These are phyloP conservation scores for Python bivittatus DNA, from an alignment of 2,113 vertebrate genomes.

Conservation along the genomic window DNA sequence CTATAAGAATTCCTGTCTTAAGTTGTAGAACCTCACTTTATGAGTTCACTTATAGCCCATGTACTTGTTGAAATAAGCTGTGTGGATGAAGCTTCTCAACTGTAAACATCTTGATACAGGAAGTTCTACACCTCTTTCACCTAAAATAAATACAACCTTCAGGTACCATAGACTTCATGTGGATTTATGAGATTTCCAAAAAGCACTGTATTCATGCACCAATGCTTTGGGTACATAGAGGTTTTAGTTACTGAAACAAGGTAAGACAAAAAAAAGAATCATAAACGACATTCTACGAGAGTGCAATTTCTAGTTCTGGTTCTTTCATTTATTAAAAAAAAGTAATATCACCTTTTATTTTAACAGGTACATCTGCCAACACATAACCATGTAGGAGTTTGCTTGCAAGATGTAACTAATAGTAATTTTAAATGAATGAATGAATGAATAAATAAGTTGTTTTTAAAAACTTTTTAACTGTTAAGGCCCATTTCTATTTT, in stretches of 20 bases:
- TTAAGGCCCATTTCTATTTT: neutral
- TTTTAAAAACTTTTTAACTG: neutral
- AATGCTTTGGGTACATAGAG: accelerated
- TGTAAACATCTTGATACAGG: neutral
- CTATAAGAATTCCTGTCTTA: neutral
- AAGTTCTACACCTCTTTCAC: conserved; percentile 7
- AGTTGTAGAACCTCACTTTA: neutral
- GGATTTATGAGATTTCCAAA: neutral
- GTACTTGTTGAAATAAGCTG: neutral
- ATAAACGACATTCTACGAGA: neutral
- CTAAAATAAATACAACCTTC: neutral
- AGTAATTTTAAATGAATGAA: neutral
- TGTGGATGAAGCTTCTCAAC: neutral
- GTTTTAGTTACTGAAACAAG: conserved; percentile 4
- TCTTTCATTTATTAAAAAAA: neutral
- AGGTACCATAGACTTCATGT: neutral
- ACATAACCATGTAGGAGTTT: neutral
- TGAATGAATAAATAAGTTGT: neutral
- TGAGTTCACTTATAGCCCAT: neutral
- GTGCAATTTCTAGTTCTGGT: neutral
- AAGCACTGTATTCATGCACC: neutral
- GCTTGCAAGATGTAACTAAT: neutral
- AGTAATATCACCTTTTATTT: neutral
- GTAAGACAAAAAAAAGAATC: neutral
- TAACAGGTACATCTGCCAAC: neutral